A percentile compares a stretch with the other conserved stretches of the same genome.
Conservation (phyloP, 2,888 invertebrate species). For the Selenia dentaria region DNA sequence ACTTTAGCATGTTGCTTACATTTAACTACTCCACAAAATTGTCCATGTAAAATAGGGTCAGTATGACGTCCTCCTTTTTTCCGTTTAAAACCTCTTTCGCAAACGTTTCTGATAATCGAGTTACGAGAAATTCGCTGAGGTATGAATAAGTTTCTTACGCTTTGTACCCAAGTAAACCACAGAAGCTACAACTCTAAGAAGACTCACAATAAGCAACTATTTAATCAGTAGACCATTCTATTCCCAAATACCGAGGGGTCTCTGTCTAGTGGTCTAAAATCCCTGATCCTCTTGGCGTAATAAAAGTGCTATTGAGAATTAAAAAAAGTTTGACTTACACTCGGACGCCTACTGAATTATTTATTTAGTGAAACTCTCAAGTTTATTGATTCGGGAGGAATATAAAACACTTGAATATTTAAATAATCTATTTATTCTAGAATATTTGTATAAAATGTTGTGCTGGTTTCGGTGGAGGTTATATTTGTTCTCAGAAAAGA, state of each 20-base stretch:
- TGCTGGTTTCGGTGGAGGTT: constrained; percentile 6
- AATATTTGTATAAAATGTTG: too few relatives aligned
- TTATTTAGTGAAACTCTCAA: constrained; percentile 60
- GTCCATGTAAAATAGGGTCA: too few relatives aligned
- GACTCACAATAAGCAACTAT: constrained; percentile 34
- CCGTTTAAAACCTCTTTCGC: neutral
- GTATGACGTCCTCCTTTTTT: neutral
- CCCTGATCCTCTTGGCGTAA: constrained; percentile 49
- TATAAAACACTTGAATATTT: constrained; percentile 53
- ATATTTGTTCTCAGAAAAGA: constrained; percentile 12
- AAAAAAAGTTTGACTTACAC: constrained; percentile 58
- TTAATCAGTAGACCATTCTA: constrained; percentile 35
- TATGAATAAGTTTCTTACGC: constrained; percentile 16
- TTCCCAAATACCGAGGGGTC: constrained; percentile 30
- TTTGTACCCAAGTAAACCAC: constrained; percentile 12
- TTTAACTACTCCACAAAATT: too few relatives aligned
- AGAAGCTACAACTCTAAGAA: constrained; percentile 27
- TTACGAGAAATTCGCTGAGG: constrained; percentile 8
- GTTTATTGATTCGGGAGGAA: constrained; percentile 48
- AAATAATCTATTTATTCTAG: constrained; percentile 34
- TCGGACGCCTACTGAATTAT: constrained; percentile 63
- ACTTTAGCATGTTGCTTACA: too few relatives aligned
- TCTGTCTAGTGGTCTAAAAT: constrained; percentile 43
- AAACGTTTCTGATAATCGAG: constrained; percentile 4
- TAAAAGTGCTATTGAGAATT: constrained; percentile 54